Conservation (phyloP, 1,140 invertebrate species). For the Calosoma granatense region DNA sequence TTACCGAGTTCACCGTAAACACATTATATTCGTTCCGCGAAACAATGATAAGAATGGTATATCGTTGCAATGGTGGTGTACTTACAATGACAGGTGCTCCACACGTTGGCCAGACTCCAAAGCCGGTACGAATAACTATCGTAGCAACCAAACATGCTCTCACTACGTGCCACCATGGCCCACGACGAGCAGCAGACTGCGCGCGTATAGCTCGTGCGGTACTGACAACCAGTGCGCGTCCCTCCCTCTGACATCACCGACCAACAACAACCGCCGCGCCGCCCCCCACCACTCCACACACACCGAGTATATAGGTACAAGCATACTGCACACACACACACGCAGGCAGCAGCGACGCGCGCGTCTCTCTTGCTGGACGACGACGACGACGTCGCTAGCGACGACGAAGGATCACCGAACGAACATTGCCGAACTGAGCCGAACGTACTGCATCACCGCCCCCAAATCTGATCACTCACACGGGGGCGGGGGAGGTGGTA, state of each 20-base stretch:
- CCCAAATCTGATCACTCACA: slow-evolving; percentile 22
- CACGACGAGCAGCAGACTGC: slow-evolving; percentile 28
- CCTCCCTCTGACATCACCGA: slow-evolving; percentile 27
- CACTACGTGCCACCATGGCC: slow-evolving; percentile 55
- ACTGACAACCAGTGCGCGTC: slow-evolving; percentile 31
- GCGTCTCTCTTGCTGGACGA: not conserved
- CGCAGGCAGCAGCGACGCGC: not conserved
- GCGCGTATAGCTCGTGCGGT: slow-evolving; percentile 24
- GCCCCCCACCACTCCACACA: slow-evolving; percentile 29
- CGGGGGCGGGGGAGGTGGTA: no score
- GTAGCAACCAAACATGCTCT: slow-evolving; percentile 54
- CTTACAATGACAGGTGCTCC: slow-evolving; percentile 58
- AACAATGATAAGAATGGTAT: not conserved
- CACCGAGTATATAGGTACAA: no score
- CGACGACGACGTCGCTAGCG: not conserved
- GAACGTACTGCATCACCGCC: slow-evolving; percentile 16
- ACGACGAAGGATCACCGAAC: not conserved
- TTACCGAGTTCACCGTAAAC: no score
- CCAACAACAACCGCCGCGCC: slow-evolving; percentile 8
- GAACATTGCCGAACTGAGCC: not conserved
- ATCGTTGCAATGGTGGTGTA: slow-evolving; percentile 25
- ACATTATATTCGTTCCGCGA: no score
- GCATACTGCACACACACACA: no score
- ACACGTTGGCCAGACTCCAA: slow-evolving; percentile 59
- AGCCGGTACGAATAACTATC: slow-evolving; percentile 59